Conservation (phyloP, 2,113 vertebrate species). For the Melanerpes aurifrons region DNA sequence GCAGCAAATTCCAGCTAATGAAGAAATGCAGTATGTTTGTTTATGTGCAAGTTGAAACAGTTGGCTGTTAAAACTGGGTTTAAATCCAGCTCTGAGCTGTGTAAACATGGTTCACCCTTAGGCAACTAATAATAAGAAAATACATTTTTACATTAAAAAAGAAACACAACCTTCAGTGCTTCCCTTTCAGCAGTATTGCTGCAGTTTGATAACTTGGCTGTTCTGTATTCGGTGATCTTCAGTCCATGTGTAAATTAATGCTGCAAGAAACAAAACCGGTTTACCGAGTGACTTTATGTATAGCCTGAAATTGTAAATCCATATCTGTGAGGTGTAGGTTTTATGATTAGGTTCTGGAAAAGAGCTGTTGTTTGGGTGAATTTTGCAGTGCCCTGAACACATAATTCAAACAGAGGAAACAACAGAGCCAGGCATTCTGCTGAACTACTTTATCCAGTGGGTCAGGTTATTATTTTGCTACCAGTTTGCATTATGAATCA, state of each 20-base stretch:
- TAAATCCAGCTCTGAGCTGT: slow-evolving; percentile 62
- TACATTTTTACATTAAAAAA: slow-evolving; percentile 12
- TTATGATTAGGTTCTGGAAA: neutral
- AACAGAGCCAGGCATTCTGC: slow-evolving; percentile 32
- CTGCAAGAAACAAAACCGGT: slow-evolving; percentile 65
- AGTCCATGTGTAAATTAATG: slow-evolving; percentile 52
- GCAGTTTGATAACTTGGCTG: slow-evolving; percentile 51
- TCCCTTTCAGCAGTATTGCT: slow-evolving; percentile 27
- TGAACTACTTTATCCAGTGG: slow-evolving; percentile 29
- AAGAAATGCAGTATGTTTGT: slow-evolving; percentile 71
- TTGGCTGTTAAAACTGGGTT: slow-evolving; percentile 57
- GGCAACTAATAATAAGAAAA: slow-evolving; percentile 64
- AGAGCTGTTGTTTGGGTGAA: neutral
- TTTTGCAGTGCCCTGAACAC: neutral
- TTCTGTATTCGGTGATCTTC: slow-evolving; percentile 41
- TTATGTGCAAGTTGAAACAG: slow-evolving; percentile 57
- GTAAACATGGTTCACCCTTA: slow-evolving; percentile 63
- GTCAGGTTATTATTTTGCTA: slow-evolving; percentile 51
- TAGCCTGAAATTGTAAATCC: neutral
- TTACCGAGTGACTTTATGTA: slow-evolving; percentile 45
- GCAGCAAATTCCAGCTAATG: slow-evolving; percentile 72
- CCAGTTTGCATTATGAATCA: slow-evolving; percentile 32
- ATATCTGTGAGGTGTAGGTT: neutral
- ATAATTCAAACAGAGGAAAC: neutral
- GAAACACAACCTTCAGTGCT: neutral